Base-by-base conservation (phyloP, 2,888 invertebrate species). In the Calameuta filiformis region DNA sequence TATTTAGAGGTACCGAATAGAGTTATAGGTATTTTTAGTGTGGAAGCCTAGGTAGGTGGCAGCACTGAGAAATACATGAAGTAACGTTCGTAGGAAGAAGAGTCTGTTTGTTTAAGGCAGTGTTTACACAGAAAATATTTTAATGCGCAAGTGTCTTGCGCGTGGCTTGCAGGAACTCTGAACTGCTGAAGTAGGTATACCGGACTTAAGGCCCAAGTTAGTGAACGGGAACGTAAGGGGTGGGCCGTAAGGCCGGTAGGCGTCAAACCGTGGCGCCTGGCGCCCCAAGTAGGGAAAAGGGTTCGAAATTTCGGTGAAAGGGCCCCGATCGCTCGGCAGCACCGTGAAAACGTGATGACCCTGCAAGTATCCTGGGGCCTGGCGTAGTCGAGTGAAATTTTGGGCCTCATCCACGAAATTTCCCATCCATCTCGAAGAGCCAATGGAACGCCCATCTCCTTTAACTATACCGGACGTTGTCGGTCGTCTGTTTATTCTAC, bases 261-360 rank as follows among this genome's bases (percentile, higher is more conserved):
- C 89, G 89, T 88, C 89, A 89, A 88, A 83, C 86, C 81, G 84
- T 88, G 88, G 89, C 89, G 89, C 89, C 89, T 87, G 87, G 89
- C 88, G 89, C 88, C 85, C 83, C 80, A 73, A 79, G 77, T 68
- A 71, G 78, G 81, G 79, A 85, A 86, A 84, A 84, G 84, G 83
- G 82, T 79, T 82, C 83, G 82, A 81, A 80, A 74, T 81, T 83
- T 84, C 79, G 80, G 82, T 30, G 34, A 71, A 81, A 82, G 81
- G 81, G 69, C 73, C 40, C 30, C 56, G 75, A 73, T 79, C 77
- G 75, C 77, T 33, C 77, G 77, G 79, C 71, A 76, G 73, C 76
- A 68, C 83, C 83, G 81, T 84, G 85, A 83, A 87, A 86, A 87
- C 82, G 83, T 80, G 77, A 81, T 76, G 80, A 79, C 75, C 76